Base-by-base conservation (phyloP, 2,113 vertebrate genomes). In the Oryzias javanicus region DNA sequence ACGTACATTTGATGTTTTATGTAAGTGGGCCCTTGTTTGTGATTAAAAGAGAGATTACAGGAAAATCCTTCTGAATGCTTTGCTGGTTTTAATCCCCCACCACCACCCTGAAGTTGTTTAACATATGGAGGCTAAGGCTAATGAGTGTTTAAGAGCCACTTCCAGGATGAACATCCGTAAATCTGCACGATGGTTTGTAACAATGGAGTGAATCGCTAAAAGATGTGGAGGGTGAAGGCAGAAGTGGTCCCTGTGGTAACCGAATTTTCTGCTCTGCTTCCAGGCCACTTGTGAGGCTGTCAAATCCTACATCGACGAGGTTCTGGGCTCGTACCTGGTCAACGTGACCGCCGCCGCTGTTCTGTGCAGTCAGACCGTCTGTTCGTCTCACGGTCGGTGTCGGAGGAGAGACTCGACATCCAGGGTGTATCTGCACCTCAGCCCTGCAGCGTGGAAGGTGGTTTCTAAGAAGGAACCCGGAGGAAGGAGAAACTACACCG, bases 261-360 rank as follows among this genome's bases (percentile, higher is more conserved):
- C 7, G 27, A 3, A 17, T 53, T 45, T 10, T 54, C 17, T 61
- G 20, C 12, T 17, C n/a, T 45, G 3, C 16, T 50, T 51, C 70
- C 60, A 92, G 91, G 55, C 50, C 3, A 41, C 75, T 3, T 93
- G 92, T 71, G 41, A 73, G 0, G 61, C 65, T 0, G 6, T 93
- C 42, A 90, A 80, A 22, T 74, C 42, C 62, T 92, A 89, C 76
- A 63, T 93, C 3, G 89, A 92, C 2, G 6, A 76, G 2, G 83
- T 50, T 16, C 73, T 93, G 55, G 92, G 92, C 16, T 72, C 40
- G 2, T 93, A 93, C 66, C 41, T 93, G 75, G 90, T 93, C 18
- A 93, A 93, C 4, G 88, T 93, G 17, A 93, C 92, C 0, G 56
- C 85, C 2, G 91, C 90, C 0, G 88, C 89, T 1, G 5, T 48